Evolutionary conservation across 2,888 invertebrate genomes (phyloP).

Genomic region (Folsomia manolachei): DNA sequence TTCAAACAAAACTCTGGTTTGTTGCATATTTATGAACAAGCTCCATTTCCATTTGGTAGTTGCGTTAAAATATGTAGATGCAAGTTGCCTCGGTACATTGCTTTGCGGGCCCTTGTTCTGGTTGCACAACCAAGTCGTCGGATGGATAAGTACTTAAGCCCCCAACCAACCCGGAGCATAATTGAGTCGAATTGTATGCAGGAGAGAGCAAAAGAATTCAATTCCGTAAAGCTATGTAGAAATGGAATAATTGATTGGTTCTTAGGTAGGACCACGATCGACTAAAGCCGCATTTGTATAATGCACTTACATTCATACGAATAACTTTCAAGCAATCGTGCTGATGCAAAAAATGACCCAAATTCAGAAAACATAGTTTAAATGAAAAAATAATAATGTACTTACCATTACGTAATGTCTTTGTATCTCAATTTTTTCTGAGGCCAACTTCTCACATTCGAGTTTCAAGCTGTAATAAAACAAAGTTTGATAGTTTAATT

Average conservation of each 20-base stretch:
- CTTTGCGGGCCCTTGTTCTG: too few relatives aligned
- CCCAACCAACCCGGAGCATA: background rate
- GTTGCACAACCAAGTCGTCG: background rate
- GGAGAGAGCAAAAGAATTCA: background rate
- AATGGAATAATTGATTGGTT: background rate
- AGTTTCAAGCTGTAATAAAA: slow-evolving; percentile 57
- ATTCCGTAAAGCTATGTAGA: background rate
- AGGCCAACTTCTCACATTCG: slow-evolving; percentile 61
- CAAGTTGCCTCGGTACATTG: too few relatives aligned
- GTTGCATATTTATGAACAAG: background rate
- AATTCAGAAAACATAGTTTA: background rate
- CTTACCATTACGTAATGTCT: slow-evolving; percentile 61
- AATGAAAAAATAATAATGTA: slow-evolving; percentile 43
- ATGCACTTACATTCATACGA: background rate
- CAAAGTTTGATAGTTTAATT: too few relatives aligned
- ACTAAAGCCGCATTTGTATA: background rate
- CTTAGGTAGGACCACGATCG: background rate
- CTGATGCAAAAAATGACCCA: too few relatives aligned
- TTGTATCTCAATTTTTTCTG: slow-evolving; percentile 62
- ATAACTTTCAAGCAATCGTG: background rate
- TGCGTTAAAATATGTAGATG: background rate
- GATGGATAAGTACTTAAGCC: background rate
- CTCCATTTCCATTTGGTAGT: background rate
- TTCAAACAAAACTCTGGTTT: background rate
- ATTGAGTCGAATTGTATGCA: background rate